Base-by-base conservation (phyloP, 1,140 invertebrate species). In the Monochamus saltuarius region DNA sequence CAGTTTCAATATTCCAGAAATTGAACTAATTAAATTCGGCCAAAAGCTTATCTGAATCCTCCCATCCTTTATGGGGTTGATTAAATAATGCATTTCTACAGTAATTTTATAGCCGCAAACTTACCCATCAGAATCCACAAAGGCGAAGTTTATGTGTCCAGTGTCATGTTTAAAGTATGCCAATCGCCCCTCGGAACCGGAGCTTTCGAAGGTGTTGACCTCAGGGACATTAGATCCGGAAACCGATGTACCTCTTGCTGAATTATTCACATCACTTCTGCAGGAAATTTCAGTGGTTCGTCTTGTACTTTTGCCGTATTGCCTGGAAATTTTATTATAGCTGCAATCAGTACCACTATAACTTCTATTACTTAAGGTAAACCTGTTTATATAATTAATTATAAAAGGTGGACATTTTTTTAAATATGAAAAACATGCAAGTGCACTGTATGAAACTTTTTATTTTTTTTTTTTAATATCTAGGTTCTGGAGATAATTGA, bases 61-160 rank as follows among this genome's bases (percentile, higher is more conserved):
- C 10, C 14, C 14, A 22, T 42, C 39, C n/a, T 42, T 42, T 42
- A 14, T 9, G 9, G 22, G 9, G 16, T 14, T 17, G 1, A 45
- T 17, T 14, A 45, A 45, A 45, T 10, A 45, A 17, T 13, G 14
- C 39, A 29, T 29, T 29, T 29, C 22, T 29, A 29, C 16, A 45
- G 14, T 13, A 14, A 29, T 29, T 29, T 29, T 29, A 29, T 29
- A 29, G 22, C 22, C 22, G 6, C 22, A 34, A 22, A 64, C 67
- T 67, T 47, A 69, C 67, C 65, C 65, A 50, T 69, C 67, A 17
- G 35, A 67, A 45, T 62, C 64, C 4, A 69, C 42, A 39, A 65
- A 69, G 9, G 58, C 67, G 16, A 69, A 56, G 49, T 69, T 69
- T 11, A 69, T 47, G 43, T 67, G 65, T 45, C 67, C 65, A 14